Base-by-base conservation (phyloP, 2,113 vertebrate species). In the Serilophus lunatus region DNA sequence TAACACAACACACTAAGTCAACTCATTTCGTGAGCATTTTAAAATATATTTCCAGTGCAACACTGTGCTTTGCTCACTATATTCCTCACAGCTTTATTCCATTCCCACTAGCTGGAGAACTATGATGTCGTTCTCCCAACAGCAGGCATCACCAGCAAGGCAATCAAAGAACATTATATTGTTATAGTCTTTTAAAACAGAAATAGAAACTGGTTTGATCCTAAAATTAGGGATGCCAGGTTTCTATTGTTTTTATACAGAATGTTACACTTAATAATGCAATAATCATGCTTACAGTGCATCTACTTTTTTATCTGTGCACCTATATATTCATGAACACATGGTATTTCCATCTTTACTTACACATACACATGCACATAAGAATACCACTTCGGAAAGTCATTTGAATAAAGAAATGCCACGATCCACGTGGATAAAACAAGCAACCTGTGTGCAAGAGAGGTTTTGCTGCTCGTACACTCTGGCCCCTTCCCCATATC, bases 281-380 rank as follows among this genome's bases (percentile, higher is more conserved):
- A 47, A 8, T 42, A 17, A 10, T 59, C 42, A 57, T 22, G 19
- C 71, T 90, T 63, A 71, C 19, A 33, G 35, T 20, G 23, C 18
- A 42, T 35, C 23, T 65, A 13, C 12, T 23, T 88, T 60, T 93
- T 57, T 20, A 72, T 70, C 35, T 49, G 19, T 44, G 31, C 23
- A 25, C 25, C 86, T 70, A 42, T 4, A 64, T 50, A 75, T n/a
- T 40, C 28, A 42, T 14, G 23, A 61, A 23, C 72, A 51, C 33
- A n/a, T 3, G 3, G 29, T 44, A 57, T 53, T 80, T 82, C 11
- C 68, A 72, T 26, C 38, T 76, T 8, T 49, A 64, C 6, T 33
- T 51, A 18, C 19, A 20, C 13, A 9, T 10, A 22, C 17, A 14
- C 1, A 2, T 59, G 18, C 8, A 61, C 4, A 0, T 69, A 50